Evolutionary conservation across 2,113 vertebrate species (phyloP), one percentile per base, ranked within the genome.

Genomic region (Ceyx melanurus): DNA sequence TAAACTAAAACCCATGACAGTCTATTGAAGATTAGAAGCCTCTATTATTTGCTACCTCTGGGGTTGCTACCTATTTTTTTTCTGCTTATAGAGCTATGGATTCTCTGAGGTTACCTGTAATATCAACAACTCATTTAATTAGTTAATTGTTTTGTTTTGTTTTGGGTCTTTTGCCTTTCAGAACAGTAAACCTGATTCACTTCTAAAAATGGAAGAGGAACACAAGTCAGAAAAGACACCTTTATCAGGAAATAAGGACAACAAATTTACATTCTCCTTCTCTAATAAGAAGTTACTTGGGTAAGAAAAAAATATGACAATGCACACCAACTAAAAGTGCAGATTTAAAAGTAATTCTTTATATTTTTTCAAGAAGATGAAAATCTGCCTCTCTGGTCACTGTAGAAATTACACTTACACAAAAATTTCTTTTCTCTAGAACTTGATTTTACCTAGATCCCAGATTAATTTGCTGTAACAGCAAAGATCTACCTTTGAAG

Each of bases 141-240:
- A 64, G 19, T 85, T 67, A 50, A 50, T 50, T 29, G 10, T 11
- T 37, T 72, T 91, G 7, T 22, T 66, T 65, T 48, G 14, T 3
- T 82, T 66, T 60, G 77, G 14, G 11, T 88, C 35, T 86, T 72
- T 89, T 95, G 43, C 86, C 67, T 96, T 98, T 95, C 98, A 99
- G 99, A 99, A 99, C 88, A 99, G 99, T 95, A 99, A 99, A 97
- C 99, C 99, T 4, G 99, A 99, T 95, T 99, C 99, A 21, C 97
- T 99, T 94, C 95, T 99, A 57, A 99, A 99, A 97, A 99, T 99
- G 99, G 99, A 99, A 95, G 99, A 99, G 80, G 99, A 99, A 74
- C 98, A 98, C 96, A 99, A 98, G 97, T 97, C 98, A 13, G 99
- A 99, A 96, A 99, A 99, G 95, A 98, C 97, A 0, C 97, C 98